Evolutionary conservation across 2,113 vertebrate genomes (phyloP), one percentile per base, ranked within the genome.

Genomic region (Taxidea taxus): DNA sequence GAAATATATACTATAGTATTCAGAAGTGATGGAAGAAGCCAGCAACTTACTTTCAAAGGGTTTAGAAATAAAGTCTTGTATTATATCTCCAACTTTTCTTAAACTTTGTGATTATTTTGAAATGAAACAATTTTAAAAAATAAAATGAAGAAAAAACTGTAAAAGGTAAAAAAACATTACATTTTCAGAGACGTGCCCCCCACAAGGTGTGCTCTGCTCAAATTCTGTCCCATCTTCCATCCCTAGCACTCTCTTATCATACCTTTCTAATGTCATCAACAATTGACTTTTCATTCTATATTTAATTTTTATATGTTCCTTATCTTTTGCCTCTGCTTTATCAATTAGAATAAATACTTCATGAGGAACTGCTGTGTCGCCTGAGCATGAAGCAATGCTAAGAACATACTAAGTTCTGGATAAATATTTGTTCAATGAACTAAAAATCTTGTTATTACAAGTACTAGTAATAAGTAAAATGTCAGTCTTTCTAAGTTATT

Each of bases 381-480:
- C n/a, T 44, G 31, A 94, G 18, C 5, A 51, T 20, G 44, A 37
- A 87, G 15, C n/a, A 56, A 4, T 90, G 58, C 91, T 75, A 64
- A 62, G 56, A n/a, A 84, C 49, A 51, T 92, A 68, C 29, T 42
- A 56, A 75, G 14, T 72, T 92, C 91, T 58, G 96, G n/a, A 87
- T 80, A 84, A 87, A 49, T 70, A 92, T 92, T 90, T 84, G 39
- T 62, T 94, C 88, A 95, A 85, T 80, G 66, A 96, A 80, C 49
- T n/a, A 84, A 92, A 47, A 96, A 75, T 47, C 42, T 94, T 15
- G 14, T 90, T 93, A 93, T 85, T 81, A 85, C 27, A 80, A 58
- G 66, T 1, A 58, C 11, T 90, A 78, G 29, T 29, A 51, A 47
- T 92, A 87, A 92, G 88, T 97, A 90, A 84, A 91, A 90, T 82